Evolutionary conservation across 2,888 invertebrate genomes (phyloP).

Genomic region (Drosophila birchii): DNA sequence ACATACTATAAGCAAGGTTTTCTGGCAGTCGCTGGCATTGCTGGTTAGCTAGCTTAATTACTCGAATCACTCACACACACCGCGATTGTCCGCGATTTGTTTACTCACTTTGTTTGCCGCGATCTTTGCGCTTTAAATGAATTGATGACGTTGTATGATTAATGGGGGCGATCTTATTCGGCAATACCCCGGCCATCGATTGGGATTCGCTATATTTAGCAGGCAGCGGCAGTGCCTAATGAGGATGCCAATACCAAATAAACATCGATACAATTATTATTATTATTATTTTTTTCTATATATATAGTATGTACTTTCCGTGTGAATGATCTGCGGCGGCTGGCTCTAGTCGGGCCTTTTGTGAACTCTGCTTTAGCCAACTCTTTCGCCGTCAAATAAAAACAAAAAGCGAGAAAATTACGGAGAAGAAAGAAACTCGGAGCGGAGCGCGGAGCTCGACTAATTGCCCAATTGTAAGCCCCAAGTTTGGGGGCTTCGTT

Average conservation of each 20-base stretch:
- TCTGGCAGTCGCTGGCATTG: constrained; percentile 48
- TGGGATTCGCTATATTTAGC: constrained; percentile 30
- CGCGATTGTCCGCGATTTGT: constrained; percentile 16
- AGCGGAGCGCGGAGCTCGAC: constrained; percentile 32
- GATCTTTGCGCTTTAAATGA: constrained; percentile 10
- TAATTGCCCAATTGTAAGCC: constrained; percentile 68
- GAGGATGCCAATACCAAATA: constrained; percentile 25
- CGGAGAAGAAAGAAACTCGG: constrained; percentile 39
- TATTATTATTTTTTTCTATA: constrained; percentile 1
- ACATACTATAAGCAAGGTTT: constrained; percentile 31
- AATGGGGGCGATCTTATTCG: constrained; percentile 21
- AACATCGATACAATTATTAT: constrained; percentile 26
- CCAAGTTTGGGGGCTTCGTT: constrained; percentile 40
- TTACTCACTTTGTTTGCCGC: constrained; percentile 12
- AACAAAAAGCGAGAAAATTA: constrained; percentile 33
- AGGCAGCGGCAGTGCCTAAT: constrained; percentile 13
- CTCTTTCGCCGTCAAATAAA: constrained; percentile 42
- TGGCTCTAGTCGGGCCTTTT: constrained; percentile 11
- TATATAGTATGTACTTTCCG: constrained; percentile 22
- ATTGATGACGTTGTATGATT: constrained; percentile 29
- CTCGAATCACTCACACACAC: constrained; percentile 46
- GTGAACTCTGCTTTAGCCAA: constrained; percentile 35
- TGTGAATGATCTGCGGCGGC: constrained; percentile 32
- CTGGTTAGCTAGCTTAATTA: constrained; percentile 59
- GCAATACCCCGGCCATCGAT: constrained; percentile 21